These are phyloP conservation scores for Drosophila neonasuta DNA, from an alignment of 2,888 invertebrate genomes.

Conservation along the genomic window DNA sequence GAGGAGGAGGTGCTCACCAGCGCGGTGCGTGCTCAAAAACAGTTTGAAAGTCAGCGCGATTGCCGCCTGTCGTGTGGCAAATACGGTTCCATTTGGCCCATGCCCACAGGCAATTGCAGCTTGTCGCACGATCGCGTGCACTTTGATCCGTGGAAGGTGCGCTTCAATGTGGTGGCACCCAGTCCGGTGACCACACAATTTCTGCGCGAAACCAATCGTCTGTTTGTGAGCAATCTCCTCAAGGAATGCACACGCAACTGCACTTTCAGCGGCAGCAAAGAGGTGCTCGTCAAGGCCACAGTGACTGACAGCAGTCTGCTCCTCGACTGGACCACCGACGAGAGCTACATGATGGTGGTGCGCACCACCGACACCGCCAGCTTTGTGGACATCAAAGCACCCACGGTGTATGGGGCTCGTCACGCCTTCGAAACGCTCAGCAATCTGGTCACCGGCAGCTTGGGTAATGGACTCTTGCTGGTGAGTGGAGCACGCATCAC, in stretches of 20 bases:
- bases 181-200: slow-evolving; percentile 83
- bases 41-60: slow-evolving; percentile 83
- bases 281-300: slow-evolving; percentile 84
- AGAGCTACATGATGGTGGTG: slow-evolving; percentile 86
- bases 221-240: slow-evolving; percentile 84
- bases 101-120: slow-evolving; percentile 84
- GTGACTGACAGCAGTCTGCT: slow-evolving; percentile 83
- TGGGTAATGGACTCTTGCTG: slow-evolving; percentile 84
- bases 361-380: slow-evolving; percentile 84
- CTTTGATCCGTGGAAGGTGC: slow-evolving; percentile 84
- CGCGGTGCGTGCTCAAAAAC: slow-evolving; percentile 20
- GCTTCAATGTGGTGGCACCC: slow-evolving; percentile 84
- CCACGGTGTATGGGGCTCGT: slow-evolving; percentile 88
- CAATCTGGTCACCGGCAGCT: slow-evolving; percentile 85
- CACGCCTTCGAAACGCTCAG: slow-evolving; percentile 90
- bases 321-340: slow-evolving; percentile 87
- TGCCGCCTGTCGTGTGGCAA: slow-evolving; percentile 88
- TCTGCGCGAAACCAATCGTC: slow-evolving; percentile 84
- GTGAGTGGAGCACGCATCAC: slow-evolving; percentile 85
- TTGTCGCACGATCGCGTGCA: slow-evolving; percentile 82
- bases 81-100: slow-evolving; percentile 88
- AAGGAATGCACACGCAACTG: slow-evolving; percentile 85
- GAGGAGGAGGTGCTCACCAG: slow-evolving; percentile 43
- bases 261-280: slow-evolving; percentile 82
- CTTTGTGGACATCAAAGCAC: slow-evolving; percentile 84